phyloP scores from a whole-genome alignment of 1,140 invertebrate genomes.

The Hylyphantes graminicola region DNA sequence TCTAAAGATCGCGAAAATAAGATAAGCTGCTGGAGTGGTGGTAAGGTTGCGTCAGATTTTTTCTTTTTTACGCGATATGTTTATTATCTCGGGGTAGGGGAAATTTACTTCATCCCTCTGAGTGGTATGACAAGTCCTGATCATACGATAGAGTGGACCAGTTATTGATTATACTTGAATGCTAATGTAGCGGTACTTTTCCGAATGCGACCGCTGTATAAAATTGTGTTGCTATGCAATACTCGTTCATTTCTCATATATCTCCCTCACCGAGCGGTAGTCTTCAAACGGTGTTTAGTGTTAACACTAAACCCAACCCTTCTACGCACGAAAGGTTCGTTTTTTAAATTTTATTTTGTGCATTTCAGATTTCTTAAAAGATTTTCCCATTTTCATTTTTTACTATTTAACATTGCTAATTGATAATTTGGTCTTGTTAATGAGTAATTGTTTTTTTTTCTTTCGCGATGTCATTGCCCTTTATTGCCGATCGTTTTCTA shows the following conservation, averaged over 20 bases:
- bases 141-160: conserved; percentile 31
- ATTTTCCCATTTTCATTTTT: no score
- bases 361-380: no score
- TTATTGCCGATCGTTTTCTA: no score
- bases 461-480: no score
- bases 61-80: conserved; percentile 16
- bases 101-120: conserved; percentile 30
- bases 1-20: neutral
- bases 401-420: no score
- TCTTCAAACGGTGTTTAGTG: neutral
- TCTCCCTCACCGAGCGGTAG: neutral
- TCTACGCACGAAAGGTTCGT: no score
- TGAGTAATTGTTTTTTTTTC: no score
- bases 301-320: neutral
- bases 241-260: neutral
- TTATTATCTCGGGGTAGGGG: conserved; percentile 13
- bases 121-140: conserved; percentile 37
- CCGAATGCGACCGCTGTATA: conserved; percentile 6
- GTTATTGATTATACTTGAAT: conserved; percentile 43
- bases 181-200: conserved; percentile 33
- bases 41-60: conserved; percentile 12
- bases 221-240: conserved; percentile 41
- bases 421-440: no score
- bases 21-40: neutral
- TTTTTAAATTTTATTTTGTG: no score